Conservation (phyloP, 1,140 invertebrate genomes). For the Battus philenor region DNA sequence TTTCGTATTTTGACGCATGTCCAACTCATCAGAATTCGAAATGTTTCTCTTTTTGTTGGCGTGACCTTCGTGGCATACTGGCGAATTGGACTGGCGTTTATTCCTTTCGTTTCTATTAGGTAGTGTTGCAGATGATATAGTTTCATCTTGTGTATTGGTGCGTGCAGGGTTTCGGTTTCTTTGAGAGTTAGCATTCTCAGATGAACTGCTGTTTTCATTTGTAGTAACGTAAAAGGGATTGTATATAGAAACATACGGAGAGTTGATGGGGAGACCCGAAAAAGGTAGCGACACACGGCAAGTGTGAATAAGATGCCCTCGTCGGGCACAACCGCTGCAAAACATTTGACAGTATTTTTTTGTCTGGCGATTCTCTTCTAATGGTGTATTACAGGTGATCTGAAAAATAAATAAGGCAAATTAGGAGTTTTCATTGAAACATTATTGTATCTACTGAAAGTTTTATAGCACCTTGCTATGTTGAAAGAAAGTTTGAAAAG, state of each 20-base stretch:
- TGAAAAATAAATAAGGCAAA: conserved; percentile 35
- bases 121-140: conserved; percentile 17
- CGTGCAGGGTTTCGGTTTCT: conserved; percentile 26
- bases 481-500: conserved; percentile 7
- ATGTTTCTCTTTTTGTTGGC: conserved; percentile 47
- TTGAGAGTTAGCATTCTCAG: conserved; percentile 13
- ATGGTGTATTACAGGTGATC: conserved; percentile 53
- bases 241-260: conserved; percentile 53
- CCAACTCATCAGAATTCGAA: conserved; percentile 24
- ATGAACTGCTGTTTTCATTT: conserved; percentile 9
- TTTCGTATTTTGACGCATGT: conserved; percentile 26
- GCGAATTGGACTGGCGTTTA: conserved; percentile 58
- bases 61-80: conserved; percentile 40
- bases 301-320: conserved; percentile 78
- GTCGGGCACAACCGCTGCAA: conserved; percentile 80
- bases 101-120: conserved; percentile 23
- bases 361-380: conserved; percentile 49
- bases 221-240: conserved; percentile 34
- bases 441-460: no score
- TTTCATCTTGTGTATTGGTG: conserved; percentile 21
- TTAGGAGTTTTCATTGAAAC: no score
- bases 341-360: conserved; percentile 62
- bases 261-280: conserved; percentile 51
- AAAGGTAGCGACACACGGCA: conserved; percentile 65
- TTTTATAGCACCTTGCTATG: no score